Evolutionary conservation across 2,888 invertebrate genomes (phyloP), one percentile per base, ranked within the genome.

Genomic region (Pandemis heparana): DNA sequence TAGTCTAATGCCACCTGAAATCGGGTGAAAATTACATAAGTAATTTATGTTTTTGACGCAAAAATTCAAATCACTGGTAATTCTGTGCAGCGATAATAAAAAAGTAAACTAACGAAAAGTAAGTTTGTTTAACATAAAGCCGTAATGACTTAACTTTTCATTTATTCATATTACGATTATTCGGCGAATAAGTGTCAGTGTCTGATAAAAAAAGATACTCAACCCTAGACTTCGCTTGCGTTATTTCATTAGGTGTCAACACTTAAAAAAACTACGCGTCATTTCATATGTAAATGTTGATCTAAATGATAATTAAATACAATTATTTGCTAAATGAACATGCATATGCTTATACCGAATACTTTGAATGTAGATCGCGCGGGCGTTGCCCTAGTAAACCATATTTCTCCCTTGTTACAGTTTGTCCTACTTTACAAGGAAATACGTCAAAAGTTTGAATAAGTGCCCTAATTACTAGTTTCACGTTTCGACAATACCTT

Each of bases 331-430:
- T 67, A 67, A 51, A 67, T 67, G 39, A 67, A 59, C 41, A 46
- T 62, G 53, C 62, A 60, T 39, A 32, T 59, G 68, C 56, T 64
- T 69, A 67, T 48, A 39, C 63, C 18, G 59, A 63, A 68, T 73
- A 64, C 63, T 73, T 69, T 60, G 12, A 38, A 73, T 69, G 46
- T 73, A 63, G 73, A 59, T 39, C 73, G 16, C 67, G 63, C 63
- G 63, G 48, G 23, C 67, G 66, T 23, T 61, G 73, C 18, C 63
- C 69, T 65, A 74, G 53, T 61, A 65, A 46, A 60, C 18, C 16
- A 41, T 70, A 32, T 74, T 69, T 56, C 68, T 62, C 69, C 74
- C 69, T 51, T 65, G 69, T 64, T 60, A 43, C 60, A 38, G 8
- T 60, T 59, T 14, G 74, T 23, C 74, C 69, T 61, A 74, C 23